Conservation (phyloP, 2,888 invertebrate species). For the Dicyrtomina minuta region DNA sequence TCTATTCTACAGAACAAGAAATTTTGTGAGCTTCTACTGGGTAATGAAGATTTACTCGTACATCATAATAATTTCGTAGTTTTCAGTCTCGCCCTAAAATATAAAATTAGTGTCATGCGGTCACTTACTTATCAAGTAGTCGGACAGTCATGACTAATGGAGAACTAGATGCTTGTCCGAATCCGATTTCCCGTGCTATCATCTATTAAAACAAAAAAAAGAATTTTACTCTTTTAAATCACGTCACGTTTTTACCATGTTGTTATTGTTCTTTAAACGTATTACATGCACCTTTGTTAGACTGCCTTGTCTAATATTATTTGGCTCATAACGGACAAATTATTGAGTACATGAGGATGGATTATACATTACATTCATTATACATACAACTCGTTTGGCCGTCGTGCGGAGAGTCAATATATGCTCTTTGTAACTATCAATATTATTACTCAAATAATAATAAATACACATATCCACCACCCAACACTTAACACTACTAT, state of each 20-base stretch:
- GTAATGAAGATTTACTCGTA: no score
- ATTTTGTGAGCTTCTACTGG: no score
- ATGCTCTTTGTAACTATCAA: background rate
- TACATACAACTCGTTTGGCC: background rate
- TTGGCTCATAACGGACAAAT: background rate
- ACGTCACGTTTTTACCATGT: no score
- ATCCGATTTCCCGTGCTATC: conserved; percentile 75
- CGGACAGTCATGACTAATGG: conserved; percentile 76
- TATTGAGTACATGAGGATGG: background rate
- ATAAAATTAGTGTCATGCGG: no score
- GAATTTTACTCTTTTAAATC: no score
- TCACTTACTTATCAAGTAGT: conserved; percentile 40
- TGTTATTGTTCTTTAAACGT: background rate
- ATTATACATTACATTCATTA: background rate
- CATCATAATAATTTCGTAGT: no score
- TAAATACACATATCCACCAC: background rate
- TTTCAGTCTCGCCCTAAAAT: no score
- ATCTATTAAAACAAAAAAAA: conserved; percentile 60
- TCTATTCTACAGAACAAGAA: no score
- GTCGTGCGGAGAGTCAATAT: background rate
- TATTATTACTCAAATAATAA: background rate
- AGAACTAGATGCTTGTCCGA: conserved; percentile 73
- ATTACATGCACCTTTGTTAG: background rate
- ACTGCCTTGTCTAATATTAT: background rate
- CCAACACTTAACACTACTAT: background rate